Evolutionary conservation across 2,888 invertebrate genomes (phyloP).

Genomic region (Eristalis tenax): DNA sequence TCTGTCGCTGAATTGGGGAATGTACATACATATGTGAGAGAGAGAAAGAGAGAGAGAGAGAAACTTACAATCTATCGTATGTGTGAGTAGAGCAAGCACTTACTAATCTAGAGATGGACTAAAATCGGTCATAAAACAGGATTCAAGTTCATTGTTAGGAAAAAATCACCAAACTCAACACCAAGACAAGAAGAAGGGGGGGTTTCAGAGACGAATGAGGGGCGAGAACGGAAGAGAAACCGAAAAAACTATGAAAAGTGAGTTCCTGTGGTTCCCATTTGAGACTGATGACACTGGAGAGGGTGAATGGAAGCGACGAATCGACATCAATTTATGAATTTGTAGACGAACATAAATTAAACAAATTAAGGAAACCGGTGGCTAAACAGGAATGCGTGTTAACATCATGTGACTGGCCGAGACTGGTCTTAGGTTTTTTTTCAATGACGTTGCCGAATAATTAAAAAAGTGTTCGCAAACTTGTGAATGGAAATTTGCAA

Average conservation of each 20-base stretch:
- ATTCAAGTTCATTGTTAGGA: background rate
- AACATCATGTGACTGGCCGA: too few relatives aligned
- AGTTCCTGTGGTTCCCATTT: background rate
- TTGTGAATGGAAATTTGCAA: background rate
- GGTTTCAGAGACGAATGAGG: background rate
- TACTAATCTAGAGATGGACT: too few relatives aligned
- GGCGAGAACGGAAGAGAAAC: background rate
- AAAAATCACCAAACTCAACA: background rate
- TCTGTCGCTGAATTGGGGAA: background rate
- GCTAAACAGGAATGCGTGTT: too few relatives aligned
- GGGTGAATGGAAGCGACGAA: background rate
- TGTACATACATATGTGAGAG: background rate
- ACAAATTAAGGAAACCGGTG: too few relatives aligned
- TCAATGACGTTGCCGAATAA: background rate
- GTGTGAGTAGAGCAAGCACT: background rate
- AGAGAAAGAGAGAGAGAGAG: background rate
- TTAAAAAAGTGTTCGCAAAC: background rate
- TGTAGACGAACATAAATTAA: too few relatives aligned
- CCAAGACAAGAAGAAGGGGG: background rate
- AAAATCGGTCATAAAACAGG: background rate
- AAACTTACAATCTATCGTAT: background rate
- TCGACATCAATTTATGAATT: too few relatives aligned
- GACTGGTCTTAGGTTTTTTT: too few relatives aligned
- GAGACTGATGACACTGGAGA: background rate
- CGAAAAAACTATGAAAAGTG: background rate